Percentiles rank a stretch among this genome's conserved stretches.
Evolutionary conservation across 1,140 invertebrate species (phyloP).

Genomic region (Sesamia nonagrioides): DNA sequence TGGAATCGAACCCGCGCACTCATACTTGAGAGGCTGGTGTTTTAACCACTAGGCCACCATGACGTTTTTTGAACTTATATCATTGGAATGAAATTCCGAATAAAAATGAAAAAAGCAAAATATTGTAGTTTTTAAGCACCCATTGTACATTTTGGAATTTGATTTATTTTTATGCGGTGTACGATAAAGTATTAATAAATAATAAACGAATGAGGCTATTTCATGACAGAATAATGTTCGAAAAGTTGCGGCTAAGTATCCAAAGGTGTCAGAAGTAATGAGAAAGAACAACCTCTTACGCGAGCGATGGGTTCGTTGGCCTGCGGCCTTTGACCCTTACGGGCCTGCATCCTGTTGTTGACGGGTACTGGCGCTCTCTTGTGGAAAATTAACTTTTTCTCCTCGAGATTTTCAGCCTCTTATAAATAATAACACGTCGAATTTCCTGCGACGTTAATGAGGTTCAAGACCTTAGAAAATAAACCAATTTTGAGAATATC

Average conservation of each 20-base stretch:
- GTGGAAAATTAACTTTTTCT: conserved; percentile 34
- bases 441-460: neutral
- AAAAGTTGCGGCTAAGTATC: conserved; percentile 34
- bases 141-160: no score
- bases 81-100: no score
- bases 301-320: conserved; percentile 12
- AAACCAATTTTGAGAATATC: conserved; percentile 7
- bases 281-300: conserved; percentile 10
- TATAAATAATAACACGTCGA: neutral
- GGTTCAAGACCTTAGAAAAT: conserved; percentile 12
- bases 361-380: conserved; percentile 29
- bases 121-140: no score
- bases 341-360: conserved; percentile 37
- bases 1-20: no score
- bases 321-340: conserved; percentile 30
- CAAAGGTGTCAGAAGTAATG: conserved; percentile 29
- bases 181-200: no score
- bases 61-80: no score
- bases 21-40: no score
- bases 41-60: no score
- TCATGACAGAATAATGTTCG: conserved; percentile 3
- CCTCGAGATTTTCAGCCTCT: conserved; percentile 13
- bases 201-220: conserved; percentile 17
- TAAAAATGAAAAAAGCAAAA: no score
- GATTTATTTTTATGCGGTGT: no score